Evolutionary conservation across 2,113 vertebrate species (phyloP).

Genomic region (Rhinolophus ferrumequinum): DNA sequence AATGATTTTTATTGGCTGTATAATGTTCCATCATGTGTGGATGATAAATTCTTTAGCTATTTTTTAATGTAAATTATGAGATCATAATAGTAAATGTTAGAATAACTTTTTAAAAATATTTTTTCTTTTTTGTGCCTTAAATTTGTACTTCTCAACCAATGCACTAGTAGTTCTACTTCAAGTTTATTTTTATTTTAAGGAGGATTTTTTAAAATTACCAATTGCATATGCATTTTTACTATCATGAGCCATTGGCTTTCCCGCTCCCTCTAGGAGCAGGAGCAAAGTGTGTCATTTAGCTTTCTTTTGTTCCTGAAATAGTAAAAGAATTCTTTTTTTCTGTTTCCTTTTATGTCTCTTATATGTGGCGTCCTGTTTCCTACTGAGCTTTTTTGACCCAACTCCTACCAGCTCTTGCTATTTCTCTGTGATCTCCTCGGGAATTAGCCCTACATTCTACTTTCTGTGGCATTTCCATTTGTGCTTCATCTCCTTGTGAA

Average conservation of each 20-base stretch:
- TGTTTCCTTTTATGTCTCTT: slow-evolving; percentile 71
- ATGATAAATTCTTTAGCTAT: background rate
- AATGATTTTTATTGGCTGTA: background rate
- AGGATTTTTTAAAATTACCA: slow-evolving; percentile 32
- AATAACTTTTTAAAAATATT: background rate
- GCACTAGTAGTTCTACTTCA: background rate
- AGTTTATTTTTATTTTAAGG: slow-evolving; percentile 36
- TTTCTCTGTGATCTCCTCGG: slow-evolving; percentile 75
- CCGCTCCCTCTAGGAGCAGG: background rate
- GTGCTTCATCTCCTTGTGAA: slow-evolving; percentile 70
- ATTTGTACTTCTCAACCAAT: background rate
- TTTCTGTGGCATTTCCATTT: slow-evolving; percentile 69
- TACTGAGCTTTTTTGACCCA: slow-evolving; percentile 74
- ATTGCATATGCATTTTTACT: slow-evolving; percentile 52
- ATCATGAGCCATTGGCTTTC: background rate
- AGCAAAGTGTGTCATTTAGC: slow-evolving; percentile 71
- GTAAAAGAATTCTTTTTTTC: slow-evolving; percentile 71
- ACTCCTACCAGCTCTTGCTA: slow-evolving; percentile 71
- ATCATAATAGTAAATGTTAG: background rate
- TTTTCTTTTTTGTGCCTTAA: background rate
- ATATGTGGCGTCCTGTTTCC: slow-evolving; percentile 77
- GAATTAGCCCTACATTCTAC: slow-evolving; percentile 77
- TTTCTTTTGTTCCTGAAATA: slow-evolving; percentile 80
- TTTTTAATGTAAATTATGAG: slow-evolving; percentile 14
- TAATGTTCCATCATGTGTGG: background rate